A percentile compares a stretch with the other conserved stretches of the same genome.
Evolutionary conservation across 1,140 invertebrate species (phyloP).

Genomic region (Bathynomus jamesi): DNA sequence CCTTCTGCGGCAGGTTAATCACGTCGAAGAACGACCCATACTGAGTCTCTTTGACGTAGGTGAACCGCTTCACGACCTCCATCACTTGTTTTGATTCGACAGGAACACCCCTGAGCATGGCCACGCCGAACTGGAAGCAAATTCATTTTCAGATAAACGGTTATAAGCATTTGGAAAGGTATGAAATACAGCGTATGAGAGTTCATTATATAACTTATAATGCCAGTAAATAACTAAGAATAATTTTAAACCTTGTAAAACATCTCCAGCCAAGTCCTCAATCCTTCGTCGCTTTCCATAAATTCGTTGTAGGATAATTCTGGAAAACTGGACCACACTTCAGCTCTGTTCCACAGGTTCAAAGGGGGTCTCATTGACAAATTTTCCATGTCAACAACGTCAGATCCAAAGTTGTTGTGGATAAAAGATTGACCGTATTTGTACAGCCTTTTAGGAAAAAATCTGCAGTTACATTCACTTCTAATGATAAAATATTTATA

Average conservation of each 20-base stretch:
- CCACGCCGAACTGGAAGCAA: slow-evolving; percentile 39
- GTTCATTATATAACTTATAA: too few species aligned
- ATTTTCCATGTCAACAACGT: slow-evolving; percentile 24
- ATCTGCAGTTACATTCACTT: background rate
- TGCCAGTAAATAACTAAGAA: background rate
- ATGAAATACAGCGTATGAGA: too few species aligned
- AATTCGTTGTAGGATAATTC: slow-evolving; percentile 43
- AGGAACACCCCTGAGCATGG: slow-evolving; percentile 40
- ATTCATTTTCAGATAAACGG: background rate
- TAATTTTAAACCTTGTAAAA: slow-evolving; percentile 38
- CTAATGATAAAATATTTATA: background rate
- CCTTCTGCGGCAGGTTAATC: slow-evolving; percentile 41
- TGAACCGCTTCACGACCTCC: slow-evolving; percentile 42
- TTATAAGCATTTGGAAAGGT: background rate
- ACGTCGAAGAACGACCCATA: slow-evolving; percentile 44
- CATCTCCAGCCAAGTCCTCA: slow-evolving; percentile 42
- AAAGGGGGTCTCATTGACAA: slow-evolving; percentile 35
- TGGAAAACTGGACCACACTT: slow-evolving; percentile 41
- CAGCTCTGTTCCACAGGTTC: slow-evolving; percentile 41
- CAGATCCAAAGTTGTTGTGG: slow-evolving; percentile 40
- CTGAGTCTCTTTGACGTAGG: slow-evolving; percentile 43
- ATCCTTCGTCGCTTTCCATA: slow-evolving; percentile 41
- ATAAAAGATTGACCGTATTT: slow-evolving; percentile 43
- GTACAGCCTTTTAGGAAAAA: slow-evolving; percentile 39
- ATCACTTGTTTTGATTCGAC: slow-evolving; percentile 38